Percentiles rank a stretch among this genome's conserved stretches.
These are phyloP conservation scores for Hemibagrus guttatus DNA, from an alignment of 2,797 vertebrate species.

Conservation along the genomic window DNA sequence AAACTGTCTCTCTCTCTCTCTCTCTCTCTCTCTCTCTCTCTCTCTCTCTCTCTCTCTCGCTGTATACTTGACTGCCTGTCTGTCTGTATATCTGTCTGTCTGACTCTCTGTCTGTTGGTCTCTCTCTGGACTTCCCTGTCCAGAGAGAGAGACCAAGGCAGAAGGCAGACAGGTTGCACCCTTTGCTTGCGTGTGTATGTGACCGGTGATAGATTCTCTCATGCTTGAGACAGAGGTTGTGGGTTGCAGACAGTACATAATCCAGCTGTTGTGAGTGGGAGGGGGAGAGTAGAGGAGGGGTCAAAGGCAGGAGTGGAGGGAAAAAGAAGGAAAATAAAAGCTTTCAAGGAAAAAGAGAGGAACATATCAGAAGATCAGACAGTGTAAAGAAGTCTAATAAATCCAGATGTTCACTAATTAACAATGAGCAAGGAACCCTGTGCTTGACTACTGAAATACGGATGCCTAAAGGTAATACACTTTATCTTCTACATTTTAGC, in stretches of 20 bases:
- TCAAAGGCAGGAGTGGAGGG: constrained; percentile 27
- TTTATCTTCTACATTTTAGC: not conserved
- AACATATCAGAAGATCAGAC: not conserved
- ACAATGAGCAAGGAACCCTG: constrained; percentile 10
- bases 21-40: too few species aligned
- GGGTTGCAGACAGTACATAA: constrained; percentile 45
- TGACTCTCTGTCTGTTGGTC: not conserved
- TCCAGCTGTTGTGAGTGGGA: constrained; percentile 53
- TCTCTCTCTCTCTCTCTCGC: too few species aligned
- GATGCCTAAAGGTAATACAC: constrained; percentile 49
- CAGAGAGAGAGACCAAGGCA: not conserved
- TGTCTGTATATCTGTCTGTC: not conserved
- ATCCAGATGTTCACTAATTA: not conserved
- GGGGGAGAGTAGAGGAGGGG: constrained; percentile 27
- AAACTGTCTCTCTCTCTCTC: not conserved
- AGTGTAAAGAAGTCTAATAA: constrained; percentile 18
- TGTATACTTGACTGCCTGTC: constrained; percentile 44
- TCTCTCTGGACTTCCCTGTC: not conserved
- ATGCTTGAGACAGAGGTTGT: constrained; percentile 6
- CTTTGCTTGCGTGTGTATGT: not conserved
- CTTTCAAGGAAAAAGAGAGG: not conserved
- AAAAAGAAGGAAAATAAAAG: constrained; percentile 8
- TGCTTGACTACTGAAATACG: constrained; percentile 19
- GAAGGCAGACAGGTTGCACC: constrained; percentile 23
- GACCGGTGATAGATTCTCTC: constrained; percentile 40